A percentile compares a stretch with the other conserved stretches of the same genome.
Evolutionary conservation across 2,113 vertebrate species (phyloP).

Genomic region (Psettodes erumei): DNA sequence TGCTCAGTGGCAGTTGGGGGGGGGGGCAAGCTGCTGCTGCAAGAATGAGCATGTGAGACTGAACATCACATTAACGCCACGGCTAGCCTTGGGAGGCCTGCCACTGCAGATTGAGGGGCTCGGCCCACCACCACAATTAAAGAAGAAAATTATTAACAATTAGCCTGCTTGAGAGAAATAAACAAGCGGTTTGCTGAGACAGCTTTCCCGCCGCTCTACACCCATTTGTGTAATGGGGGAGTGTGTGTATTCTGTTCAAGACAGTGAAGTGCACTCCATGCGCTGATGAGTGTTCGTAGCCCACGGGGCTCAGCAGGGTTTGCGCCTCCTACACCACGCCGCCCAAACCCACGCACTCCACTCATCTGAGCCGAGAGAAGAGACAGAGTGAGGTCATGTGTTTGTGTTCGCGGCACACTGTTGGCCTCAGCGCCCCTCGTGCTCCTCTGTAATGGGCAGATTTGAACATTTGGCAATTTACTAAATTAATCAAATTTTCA

Average conservation of each 20-base stretch:
- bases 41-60: conserved; percentile 63
- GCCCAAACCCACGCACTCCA: conserved; percentile 77
- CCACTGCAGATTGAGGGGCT: conserved; percentile 65
- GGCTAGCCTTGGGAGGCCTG: conserved; percentile 69
- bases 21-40: conserved; percentile 50
- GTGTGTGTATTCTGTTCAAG: conserved; percentile 66
- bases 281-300: conserved; percentile 77
- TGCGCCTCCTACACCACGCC: conserved; percentile 78
- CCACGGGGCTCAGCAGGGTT: conserved; percentile 78
- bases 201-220: conserved; percentile 58
- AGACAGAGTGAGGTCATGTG: conserved; percentile 64
- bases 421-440: conserved; percentile 55
- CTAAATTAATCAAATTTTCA: conserved; percentile 30
- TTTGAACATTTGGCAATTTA: conserved; percentile 20
- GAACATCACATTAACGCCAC: conserved; percentile 73
- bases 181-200: conserved; percentile 61
- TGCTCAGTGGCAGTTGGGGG: conserved; percentile 67
- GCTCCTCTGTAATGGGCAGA: conserved; percentile 31
- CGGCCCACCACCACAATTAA: conserved; percentile 72
- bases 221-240: conserved; percentile 57
- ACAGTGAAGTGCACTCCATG: conserved; percentile 78
- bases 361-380: conserved; percentile 66
- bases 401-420: conserved; percentile 53
- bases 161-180: conserved; percentile 63
- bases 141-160: conserved; percentile 77